Percentiles rank a stretch among this genome's conserved stretches.
These are phyloP conservation scores for Microtus montanus DNA, from an alignment of 2,113 vertebrate species.

Conservation along the genomic window DNA sequence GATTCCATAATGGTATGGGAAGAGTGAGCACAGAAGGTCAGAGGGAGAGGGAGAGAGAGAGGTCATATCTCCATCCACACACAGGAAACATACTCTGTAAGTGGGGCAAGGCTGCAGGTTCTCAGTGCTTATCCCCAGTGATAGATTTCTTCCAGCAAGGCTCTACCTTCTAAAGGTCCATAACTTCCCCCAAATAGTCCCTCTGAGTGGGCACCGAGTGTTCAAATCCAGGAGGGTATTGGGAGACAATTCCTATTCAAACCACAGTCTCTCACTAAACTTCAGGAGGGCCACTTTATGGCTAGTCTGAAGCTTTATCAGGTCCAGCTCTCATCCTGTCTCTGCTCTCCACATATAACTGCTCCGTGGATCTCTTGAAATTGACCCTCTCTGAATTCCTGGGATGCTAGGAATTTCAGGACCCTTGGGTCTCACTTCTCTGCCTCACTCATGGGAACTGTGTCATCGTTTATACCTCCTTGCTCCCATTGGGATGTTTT, in stretches of 20 bases:
- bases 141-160: not conserved
- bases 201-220: not conserved
- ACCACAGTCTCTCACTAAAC: not conserved
- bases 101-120: not conserved
- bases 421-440: too few relatives aligned
- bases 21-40: not conserved
- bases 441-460: too few relatives aligned
- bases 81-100: not conserved
- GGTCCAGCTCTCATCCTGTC: too few relatives aligned
- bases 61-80: not conserved
- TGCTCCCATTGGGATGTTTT: too few relatives aligned
- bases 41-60: not conserved
- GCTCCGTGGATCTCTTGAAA: too few relatives aligned
- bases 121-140: not conserved
- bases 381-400: too few relatives aligned
- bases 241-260: not conserved
- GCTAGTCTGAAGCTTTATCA: not conserved
- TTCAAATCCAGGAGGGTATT: not conserved
- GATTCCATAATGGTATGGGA: not conserved
- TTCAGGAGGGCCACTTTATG: too few relatives aligned
- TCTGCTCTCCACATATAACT: too few relatives aligned
- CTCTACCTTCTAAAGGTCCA: not conserved
- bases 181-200: not conserved
- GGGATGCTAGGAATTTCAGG: too few relatives aligned
- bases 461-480: too few relatives aligned